Base-by-base conservation (phyloP, 1,140 invertebrate species). In the Caerostris darwini region DNA sequence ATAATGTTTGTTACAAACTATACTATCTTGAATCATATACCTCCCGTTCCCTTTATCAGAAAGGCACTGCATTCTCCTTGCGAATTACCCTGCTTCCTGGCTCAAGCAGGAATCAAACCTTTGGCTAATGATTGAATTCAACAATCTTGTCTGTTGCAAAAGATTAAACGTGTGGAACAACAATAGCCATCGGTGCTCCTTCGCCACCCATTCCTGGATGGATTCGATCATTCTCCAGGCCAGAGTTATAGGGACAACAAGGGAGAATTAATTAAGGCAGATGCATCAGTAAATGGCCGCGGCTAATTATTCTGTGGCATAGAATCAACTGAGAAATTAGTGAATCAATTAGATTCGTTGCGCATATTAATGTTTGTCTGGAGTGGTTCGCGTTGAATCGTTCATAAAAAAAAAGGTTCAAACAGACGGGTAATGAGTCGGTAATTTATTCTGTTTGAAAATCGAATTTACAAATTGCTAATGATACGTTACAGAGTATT, bases 261-360 rank as follows among this genome's bases (percentile, higher is more conserved):
- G 56, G 82, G 82, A 83, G 57, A 83, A 57, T 83, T 57, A 83
- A 57, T 83, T 10, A 56, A 57, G 5, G 53, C 7, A 34, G 56
- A 83, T 83, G 82, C 34, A 83, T 83, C 57, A 56, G 82, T 19
- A 58, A 83, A 83, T 57, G 82, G 82, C 82, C 3, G 82, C 17
- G 7, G 82, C 57, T 83, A 83, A 83, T 83, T 83, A 83, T 83
- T 83, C 82, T 57, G 82, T 83, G 14, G 82, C 82, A 4, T 14
- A n/a, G 82, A 14, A 83, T 83, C 82, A 19, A 58, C 53, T 17
- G 82, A 83, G 54, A 58, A 83, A 83, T 83, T 83, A 83, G n/a
- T 58, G 54, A 83, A 83, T 83, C 82, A 83, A 83, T 83, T 83
- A 83, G 54, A 83, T 83, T 34, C 34, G n/a, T 54, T 7, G 82